Percentiles rank a stretch among this genome's conserved stretches.
Conservation (phyloP, 1,140 invertebrate genomes). For the Habropoda laboriosa region DNA sequence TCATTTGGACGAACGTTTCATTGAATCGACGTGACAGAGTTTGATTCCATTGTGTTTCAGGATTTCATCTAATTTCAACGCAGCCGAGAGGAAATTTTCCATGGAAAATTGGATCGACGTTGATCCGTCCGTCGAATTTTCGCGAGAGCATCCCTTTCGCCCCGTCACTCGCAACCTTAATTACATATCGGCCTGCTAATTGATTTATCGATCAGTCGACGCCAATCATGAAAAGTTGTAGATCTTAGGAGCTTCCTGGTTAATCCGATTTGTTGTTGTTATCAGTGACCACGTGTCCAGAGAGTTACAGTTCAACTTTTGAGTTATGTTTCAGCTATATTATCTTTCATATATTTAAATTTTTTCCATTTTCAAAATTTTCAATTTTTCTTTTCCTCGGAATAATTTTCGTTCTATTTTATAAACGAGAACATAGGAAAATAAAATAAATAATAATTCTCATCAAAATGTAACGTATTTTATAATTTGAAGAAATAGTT, state of each 20-base stretch:
- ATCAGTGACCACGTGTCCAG: not conserved
- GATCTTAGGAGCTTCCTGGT: not conserved
- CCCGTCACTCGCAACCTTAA: not conserved
- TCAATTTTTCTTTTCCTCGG: not conserved
- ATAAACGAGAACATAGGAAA: too few species aligned
- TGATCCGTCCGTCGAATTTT: not conserved
- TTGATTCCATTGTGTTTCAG: not conserved
- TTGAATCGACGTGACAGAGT: too few species aligned
- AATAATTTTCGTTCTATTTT: too few species aligned
- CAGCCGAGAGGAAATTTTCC: not conserved
- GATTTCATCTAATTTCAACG: not conserved
- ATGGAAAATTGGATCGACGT: not conserved
- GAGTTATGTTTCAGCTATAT: not conserved
- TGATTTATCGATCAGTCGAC: conserved; percentile 18
- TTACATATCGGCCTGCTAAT: not conserved
- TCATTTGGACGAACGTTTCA: too few species aligned
- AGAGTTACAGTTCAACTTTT: not conserved
- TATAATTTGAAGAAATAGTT: too few species aligned
- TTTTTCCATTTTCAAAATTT: not conserved
- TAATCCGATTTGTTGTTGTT: not conserved
- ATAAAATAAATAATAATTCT: too few species aligned
- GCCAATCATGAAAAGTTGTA: not conserved
- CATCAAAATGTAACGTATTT: too few species aligned
- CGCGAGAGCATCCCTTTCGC: not conserved
- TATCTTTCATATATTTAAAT: not conserved